These are phyloP conservation scores for Chiridota heheva DNA, from an alignment of 35 echinoderm and acorn worm genomes.

Conservation along the genomic window DNA sequence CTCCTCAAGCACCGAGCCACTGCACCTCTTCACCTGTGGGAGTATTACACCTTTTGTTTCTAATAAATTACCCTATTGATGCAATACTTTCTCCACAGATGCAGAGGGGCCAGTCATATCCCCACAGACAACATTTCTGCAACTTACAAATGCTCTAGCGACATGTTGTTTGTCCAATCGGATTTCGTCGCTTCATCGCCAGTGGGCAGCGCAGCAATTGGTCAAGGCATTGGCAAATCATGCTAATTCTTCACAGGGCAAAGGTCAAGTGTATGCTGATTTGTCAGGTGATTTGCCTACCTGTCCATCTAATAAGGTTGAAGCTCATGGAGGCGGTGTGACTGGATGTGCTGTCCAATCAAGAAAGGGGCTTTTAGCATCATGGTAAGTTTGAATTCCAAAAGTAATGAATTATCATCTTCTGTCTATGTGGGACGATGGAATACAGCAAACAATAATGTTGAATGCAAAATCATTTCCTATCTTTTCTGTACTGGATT, in stretches of 20 bases:
- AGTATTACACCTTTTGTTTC: too few relatives aligned
- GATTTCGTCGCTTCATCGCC: constrained; percentile 66
- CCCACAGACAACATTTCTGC: constrained; percentile 57
- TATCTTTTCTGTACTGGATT: too few relatives aligned
- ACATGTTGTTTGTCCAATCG: constrained; percentile 92
- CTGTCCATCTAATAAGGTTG: constrained; percentile 59
- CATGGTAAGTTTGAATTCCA: constrained; percentile 54
- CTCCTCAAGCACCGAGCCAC: too few relatives aligned
- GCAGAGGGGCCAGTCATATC: constrained; percentile 16
- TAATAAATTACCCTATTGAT: too few relatives aligned
- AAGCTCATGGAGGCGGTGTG: constrained; percentile 81
- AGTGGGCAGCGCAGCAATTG: constrained; percentile 97
- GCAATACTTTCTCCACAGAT: neutral
- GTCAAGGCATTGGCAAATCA: constrained; percentile 83
- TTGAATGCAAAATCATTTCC: too few relatives aligned
- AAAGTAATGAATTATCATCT: neutral
- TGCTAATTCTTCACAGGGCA: neutral
- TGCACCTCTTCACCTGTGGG: too few relatives aligned
- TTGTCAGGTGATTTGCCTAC: constrained; percentile 62
- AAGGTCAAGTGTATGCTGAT: constrained; percentile 53
- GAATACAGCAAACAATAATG: too few relatives aligned
- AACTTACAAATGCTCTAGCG: constrained; percentile 88
- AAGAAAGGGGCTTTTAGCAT: constrained; percentile 73
- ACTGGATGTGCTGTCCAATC: constrained; percentile 64
- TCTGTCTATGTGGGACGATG: neutral